phyloP scores from a whole-genome alignment of 2,113 vertebrate genomes.

The Sula dactylatra region DNA sequence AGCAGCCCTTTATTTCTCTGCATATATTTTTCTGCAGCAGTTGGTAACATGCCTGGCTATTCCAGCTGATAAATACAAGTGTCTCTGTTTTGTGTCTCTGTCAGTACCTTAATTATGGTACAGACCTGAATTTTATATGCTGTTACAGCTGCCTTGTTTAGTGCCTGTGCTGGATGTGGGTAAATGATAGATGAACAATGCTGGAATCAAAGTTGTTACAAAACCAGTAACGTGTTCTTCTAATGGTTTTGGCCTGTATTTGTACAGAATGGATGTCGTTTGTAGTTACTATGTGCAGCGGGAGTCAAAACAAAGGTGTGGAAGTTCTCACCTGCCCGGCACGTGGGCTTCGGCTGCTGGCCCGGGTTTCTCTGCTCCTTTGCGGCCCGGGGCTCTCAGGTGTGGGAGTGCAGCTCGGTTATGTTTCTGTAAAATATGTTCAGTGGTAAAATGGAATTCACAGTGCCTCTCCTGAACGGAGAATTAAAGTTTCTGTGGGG shows the following conservation, averaged over 20 bases:
- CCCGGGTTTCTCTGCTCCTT: not conserved
- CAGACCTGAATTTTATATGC: not conserved
- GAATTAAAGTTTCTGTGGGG: no score
- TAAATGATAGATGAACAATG: not conserved
- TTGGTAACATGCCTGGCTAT: not conserved
- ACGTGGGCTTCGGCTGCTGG: no score
- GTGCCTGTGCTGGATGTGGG: not conserved
- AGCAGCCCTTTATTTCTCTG: not conserved
- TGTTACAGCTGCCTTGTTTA: not conserved
- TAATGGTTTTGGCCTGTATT: not conserved
- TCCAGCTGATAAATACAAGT: not conserved
- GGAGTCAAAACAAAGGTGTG: not conserved
- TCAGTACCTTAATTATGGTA: not conserved
- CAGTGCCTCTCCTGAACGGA: not conserved
- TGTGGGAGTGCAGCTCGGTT: rapidly evolving
- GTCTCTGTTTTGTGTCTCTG: rapidly evolving
- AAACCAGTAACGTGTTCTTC: not conserved
- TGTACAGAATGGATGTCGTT: not conserved
- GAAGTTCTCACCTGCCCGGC: not conserved
- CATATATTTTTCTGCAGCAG: not conserved
- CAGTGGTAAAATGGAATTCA: not conserved
- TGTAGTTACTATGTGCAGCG: not conserved
- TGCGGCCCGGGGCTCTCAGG: no score
- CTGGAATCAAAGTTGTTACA: not conserved
- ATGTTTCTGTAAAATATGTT: rapidly evolving